phyloP scores from a whole-genome alignment of 2,888 invertebrate genomes.

The Trissoscelio sp. region DNA sequence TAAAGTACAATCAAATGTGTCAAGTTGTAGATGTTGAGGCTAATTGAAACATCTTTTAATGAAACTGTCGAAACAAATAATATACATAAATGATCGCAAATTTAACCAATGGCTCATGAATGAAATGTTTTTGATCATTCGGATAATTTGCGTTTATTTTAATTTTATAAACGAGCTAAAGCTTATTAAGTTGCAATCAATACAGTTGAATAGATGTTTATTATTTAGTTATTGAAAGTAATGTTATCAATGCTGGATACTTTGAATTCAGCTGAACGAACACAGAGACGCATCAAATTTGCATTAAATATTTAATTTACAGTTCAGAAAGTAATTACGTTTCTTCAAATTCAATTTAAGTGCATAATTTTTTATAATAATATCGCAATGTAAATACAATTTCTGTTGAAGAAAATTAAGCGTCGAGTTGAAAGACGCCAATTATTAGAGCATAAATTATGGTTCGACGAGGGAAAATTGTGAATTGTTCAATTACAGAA shows the following conservation, averaged over 20 bases:
- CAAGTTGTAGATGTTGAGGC: constrained; percentile 19
- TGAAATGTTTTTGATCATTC: background rate
- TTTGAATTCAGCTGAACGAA: background rate
- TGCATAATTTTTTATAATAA: constrained; percentile 16
- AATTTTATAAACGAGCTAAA: background rate
- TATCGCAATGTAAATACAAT: constrained; percentile 24
- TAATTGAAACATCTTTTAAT: constrained; percentile 4
- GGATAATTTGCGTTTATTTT: background rate
- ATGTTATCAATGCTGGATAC: background rate
- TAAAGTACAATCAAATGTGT: constrained; percentile 29
- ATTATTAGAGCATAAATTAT: constrained; percentile 34
- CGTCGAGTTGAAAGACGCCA: background rate
- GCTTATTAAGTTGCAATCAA: no score
- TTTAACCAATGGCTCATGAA: constrained; percentile 1
- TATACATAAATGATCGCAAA: background rate
- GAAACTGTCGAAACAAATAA: background rate
- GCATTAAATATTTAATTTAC: background rate
- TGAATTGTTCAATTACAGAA: background rate
- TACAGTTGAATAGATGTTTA: background rate
- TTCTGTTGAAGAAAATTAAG: constrained; percentile 8
- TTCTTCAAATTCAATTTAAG: constrained; percentile 13
- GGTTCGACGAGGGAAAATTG: background rate
- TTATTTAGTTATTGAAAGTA: background rate
- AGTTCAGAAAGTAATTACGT: background rate
- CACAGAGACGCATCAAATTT: background rate